Evolutionary conservation across 2,797 vertebrate genomes (phyloP).

Genomic region (Psittacula echo): DNA sequence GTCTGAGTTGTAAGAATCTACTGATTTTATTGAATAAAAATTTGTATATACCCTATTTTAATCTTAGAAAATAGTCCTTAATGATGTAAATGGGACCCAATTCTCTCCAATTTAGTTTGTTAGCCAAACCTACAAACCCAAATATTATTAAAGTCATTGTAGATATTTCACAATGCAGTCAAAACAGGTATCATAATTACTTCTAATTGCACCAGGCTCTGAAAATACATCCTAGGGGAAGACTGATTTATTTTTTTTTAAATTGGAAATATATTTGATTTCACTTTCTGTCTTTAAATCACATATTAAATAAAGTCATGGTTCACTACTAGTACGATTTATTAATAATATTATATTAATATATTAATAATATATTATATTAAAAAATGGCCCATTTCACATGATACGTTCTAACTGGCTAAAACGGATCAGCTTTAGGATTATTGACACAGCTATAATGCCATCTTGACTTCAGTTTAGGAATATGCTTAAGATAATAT

Average conservation of each 20-base stretch:
- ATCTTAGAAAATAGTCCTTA: background rate
- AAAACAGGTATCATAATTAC: background rate
- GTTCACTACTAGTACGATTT: background rate
- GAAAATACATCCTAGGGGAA: background rate
- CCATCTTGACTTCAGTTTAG: background rate
- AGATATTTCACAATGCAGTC: background rate
- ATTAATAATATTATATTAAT: background rate
- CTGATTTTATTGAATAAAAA: background rate
- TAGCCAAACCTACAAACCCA: background rate
- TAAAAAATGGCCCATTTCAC: background rate
- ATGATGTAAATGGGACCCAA: background rate
- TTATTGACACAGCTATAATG: conserved; percentile 2
- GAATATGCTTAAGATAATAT: too few species aligned
- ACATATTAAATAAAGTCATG: background rate
- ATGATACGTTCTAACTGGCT: background rate
- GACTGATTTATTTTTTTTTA: background rate
- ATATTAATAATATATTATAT: background rate
- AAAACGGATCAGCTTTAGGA: background rate
- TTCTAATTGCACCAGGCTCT: background rate
- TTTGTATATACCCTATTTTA: background rate
- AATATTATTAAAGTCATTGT: background rate
- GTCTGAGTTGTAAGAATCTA: background rate
- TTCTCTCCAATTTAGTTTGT: background rate
- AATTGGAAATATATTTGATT: background rate
- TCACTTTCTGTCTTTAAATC: background rate